Base-by-base conservation (phyloP, 2,113 vertebrate species). In the Tychaedon coryphoeus region DNA sequence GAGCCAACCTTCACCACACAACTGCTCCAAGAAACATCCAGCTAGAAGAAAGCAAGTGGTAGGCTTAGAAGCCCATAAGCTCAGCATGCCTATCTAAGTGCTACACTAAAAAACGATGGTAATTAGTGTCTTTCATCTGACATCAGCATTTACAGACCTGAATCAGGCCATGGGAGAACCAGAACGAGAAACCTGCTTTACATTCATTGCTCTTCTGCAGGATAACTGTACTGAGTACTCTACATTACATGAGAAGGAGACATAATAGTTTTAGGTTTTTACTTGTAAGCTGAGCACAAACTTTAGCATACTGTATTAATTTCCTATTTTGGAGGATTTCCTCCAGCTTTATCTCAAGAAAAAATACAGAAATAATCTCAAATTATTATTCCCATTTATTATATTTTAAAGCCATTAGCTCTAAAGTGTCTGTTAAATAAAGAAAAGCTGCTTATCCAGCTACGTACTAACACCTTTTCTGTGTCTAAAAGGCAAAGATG, bases 1-100 rank as follows among this genome's bases (percentile, higher is more conserved):
- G 31, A 82, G 25, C 23, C 33, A 36, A 2, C 17, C 11, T 23
- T 36, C 33, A 40, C 25, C 43, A 62, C 25, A 6, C 0, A 0
- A 58, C 13, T 1, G 2, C 57, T 65, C 40, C 28, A 42, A 82
- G 47, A 56, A 62, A 40, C 0, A 1, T 3, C 18, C 70, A 69
- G 45, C 28, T 33, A 54, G 43, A 62, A 65, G 22, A 38, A 36
- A 58, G 12, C 1, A 11, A 76, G 64, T 2, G 7, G 23, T 9
- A 33, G 4, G 16, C 62, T 65, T 16, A 71, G 26, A 85, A 65
- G 50, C 36, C 43, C 22, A 15, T 31, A 66, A 34, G 25, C 19
- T 79, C 75, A 57, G 42, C 16, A 13, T 11, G 28, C 22, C 57
- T 77, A 29, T 43, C 4, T 15, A 82, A 82, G 38, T 19, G 56